Percentiles rank a stretch among this genome's conserved stretches.
Conservation (phyloP, 30 jellyfish, hydroid and myxozoan genomes). For the Cassiopea andromeda region DNA sequence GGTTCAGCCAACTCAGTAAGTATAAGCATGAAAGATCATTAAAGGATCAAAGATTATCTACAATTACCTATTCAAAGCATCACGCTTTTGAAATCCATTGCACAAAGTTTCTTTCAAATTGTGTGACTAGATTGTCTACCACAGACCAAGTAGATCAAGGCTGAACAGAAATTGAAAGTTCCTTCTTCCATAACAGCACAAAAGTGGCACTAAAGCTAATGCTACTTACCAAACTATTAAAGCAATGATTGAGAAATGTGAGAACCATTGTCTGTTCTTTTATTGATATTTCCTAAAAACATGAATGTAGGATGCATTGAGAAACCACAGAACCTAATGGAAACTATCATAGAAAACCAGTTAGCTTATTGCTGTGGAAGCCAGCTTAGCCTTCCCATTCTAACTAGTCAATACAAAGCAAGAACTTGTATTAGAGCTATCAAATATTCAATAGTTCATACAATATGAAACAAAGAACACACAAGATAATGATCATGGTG, state of each 20-base stretch:
- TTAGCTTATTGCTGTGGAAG: background rate
- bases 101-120: background rate
- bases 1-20: background rate
- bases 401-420: too few species aligned
- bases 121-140: background rate
- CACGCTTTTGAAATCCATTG: background rate
- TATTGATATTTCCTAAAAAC: constrained; percentile 67
- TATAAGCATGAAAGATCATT: background rate
- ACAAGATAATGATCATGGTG: too few species aligned
- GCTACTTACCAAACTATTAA: constrained; percentile 86
- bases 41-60: background rate
- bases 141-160: background rate
- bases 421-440: too few species aligned
- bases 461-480: too few species aligned
- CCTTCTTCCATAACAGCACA: too few species aligned
- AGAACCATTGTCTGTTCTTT: constrained; percentile 73
- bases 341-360: background rate
- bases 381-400: too few species aligned
- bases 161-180: too few species aligned
- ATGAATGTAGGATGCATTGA: background rate
- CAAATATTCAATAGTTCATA: too few species aligned
- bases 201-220: background rate
- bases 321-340: background rate
- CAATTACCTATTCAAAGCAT: background rate
- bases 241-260: constrained; percentile 80